Conservation (phyloP, 2,797 vertebrate genomes). For the Notolepis coatsorum region DNA sequence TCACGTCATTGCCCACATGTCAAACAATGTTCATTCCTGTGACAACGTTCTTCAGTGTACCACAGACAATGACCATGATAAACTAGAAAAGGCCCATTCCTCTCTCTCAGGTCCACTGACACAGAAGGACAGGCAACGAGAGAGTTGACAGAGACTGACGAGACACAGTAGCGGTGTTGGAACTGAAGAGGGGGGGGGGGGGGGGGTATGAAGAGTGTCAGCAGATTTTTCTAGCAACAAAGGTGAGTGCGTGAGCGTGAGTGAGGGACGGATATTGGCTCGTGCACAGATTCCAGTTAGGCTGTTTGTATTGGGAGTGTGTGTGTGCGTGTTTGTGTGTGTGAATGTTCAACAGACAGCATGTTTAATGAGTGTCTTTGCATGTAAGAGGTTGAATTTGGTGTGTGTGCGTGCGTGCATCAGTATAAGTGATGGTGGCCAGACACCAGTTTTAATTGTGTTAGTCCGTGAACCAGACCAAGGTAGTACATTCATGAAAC, state of each 20-base stretch:
- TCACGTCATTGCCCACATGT: no score
- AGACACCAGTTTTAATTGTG: constrained; percentile 84
- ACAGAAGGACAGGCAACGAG: constrained; percentile 48
- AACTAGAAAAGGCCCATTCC: no score
- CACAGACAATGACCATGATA: no score
- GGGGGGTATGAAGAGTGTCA: constrained; percentile 64
- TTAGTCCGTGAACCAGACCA: constrained; percentile 89
- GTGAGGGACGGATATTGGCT: constrained; percentile 66
- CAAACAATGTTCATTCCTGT: no score
- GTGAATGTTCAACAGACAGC: constrained; percentile 13
- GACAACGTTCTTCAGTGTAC: no score
- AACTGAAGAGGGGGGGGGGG: constrained; percentile 27
- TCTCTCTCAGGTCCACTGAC: constrained; percentile 38
- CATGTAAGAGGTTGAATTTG: constrained; percentile 4
- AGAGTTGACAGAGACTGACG: constrained; percentile 51
- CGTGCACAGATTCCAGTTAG: constrained; percentile 79
- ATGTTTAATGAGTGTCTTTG: neutral
- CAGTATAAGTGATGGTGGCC: constrained; percentile 68
- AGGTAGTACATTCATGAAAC: constrained; percentile 86
- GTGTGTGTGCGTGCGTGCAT: constrained; percentile 38
- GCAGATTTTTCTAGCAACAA: constrained; percentile 70
- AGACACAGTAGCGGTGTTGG: constrained; percentile 65
- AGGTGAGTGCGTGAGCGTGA: constrained; percentile 69
- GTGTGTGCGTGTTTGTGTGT: constrained; percentile 23
- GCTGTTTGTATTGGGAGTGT: constrained; percentile 25